phyloP scores from a whole-genome alignment of 2,888 invertebrate species.

The Thereva unica region DNA sequence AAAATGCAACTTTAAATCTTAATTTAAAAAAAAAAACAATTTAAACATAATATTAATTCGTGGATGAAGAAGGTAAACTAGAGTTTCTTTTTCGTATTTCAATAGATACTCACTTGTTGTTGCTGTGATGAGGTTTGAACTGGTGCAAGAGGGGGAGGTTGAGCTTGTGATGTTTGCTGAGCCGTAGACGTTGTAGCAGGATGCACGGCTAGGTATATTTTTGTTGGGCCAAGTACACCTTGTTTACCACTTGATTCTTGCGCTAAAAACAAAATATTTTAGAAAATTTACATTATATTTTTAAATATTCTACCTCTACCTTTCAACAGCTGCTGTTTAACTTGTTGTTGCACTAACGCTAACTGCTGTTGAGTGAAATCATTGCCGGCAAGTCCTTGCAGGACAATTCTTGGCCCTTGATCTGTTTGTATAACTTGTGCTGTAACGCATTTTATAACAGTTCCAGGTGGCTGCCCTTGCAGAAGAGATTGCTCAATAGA shows the following conservation, averaged over 20 bases:
- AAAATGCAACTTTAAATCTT: neutral
- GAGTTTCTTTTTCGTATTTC: conserved; percentile 29
- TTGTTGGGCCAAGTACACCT: conserved; percentile 82
- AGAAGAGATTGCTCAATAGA: conserved; percentile 73
- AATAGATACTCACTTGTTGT: conserved; percentile 59
- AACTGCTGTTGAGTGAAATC: conserved; percentile 82
- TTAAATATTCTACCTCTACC: conserved; percentile 59
- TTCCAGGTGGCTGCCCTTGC: conserved; percentile 81
- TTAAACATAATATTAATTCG: too few relatives aligned
- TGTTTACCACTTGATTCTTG: conserved; percentile 86
- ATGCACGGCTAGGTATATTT: conserved; percentile 84
- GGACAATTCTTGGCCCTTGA: conserved; percentile 81
- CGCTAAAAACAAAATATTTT: conserved; percentile 58
- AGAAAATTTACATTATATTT: neutral
- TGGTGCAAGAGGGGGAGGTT: conserved; percentile 62
- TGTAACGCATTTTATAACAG: conserved; percentile 83
- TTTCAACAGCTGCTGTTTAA: conserved; percentile 85
- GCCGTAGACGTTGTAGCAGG: conserved; percentile 60
- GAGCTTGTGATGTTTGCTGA: conserved; percentile 55
- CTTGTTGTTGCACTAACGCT: conserved; percentile 83
- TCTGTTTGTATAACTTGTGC: conserved; percentile 85
- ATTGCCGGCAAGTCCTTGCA: conserved; percentile 82
- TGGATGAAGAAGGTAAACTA: conserved; percentile 29
- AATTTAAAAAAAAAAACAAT: conserved; percentile 8
- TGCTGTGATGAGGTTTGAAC: conserved; percentile 58